Base-by-base conservation (phyloP, 1,140 invertebrate species). In the Daktulosphaira vitifoliae region DNA sequence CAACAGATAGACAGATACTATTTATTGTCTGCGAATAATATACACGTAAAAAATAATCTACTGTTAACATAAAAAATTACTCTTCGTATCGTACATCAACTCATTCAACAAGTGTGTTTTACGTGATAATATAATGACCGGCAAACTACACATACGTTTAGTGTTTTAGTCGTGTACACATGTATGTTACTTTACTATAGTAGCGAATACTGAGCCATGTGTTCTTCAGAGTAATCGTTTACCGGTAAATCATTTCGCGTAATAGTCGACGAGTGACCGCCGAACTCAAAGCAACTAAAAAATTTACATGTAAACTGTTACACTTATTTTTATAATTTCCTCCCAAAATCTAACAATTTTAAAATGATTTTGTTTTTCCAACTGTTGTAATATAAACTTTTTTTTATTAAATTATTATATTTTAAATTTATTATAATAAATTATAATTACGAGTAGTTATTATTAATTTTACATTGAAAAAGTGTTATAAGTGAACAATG, bases 141-240 rank as follows among this genome's bases (percentile, higher is more conserved):
- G 29, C 29, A 11, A 33, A 33, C 5, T 11, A 11, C 29, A 33
- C 29, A 33, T 11, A 33, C 29, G 29, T 33, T 33, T 5, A 7
- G 39, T 44, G n/a, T 44, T 7, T n/a, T n/a, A 7, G n/a, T 44
- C 5, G 5, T 44, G 4, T 44, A 44, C 39, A 15, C n/a, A 44
- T 16, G 56, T 42, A 42, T 33, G 18, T 33, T 33, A 33, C 5
- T 33, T 11, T 33, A 11, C 29, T 33, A 5, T 33, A 33, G 56
- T 20, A 25, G 13, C 44, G 29, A 50, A 48, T 48, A 46, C 26
- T 4, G 13, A 3, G 44, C 56, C 56, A 62, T 62, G 56, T 62
- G 56, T 62, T 62, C 54, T 48, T 16, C 46, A 29, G 29, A 59
- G 53, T 59, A 59, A 26, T 59, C 22, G 56, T 48, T n/a, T n/a